Percentiles rank a stretch among this genome's conserved stretches.
Conservation (phyloP, 2,888 invertebrate species). For the Netelia melanura region DNA sequence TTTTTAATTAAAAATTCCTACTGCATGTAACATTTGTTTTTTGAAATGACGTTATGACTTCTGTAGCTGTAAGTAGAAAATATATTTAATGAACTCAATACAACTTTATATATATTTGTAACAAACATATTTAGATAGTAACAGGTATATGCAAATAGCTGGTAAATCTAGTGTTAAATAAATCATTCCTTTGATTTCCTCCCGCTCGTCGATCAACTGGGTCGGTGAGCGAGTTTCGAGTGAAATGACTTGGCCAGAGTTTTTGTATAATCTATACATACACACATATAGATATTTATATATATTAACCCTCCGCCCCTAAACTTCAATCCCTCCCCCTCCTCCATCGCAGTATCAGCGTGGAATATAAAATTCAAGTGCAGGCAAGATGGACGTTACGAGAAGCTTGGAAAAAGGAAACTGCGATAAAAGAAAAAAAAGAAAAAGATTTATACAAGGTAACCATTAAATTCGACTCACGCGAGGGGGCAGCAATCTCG, state of each 20-base stretch:
- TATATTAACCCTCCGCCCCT: background rate
- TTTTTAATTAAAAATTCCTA: no score
- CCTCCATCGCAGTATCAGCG: background rate
- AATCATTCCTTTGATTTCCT: conserved; percentile 57
- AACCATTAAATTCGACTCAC: conserved; percentile 49
- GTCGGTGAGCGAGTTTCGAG: conserved; percentile 25
- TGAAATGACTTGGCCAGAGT: conserved; percentile 20
- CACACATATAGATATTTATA: background rate
- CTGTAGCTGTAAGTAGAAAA: no score
- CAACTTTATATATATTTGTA: no score
- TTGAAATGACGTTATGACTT: no score
- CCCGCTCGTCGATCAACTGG: conserved; percentile 46
- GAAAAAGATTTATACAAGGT: background rate
- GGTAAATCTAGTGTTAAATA: no score
- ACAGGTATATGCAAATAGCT: no score
- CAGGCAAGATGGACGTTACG: background rate
- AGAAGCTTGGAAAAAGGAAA: background rate
- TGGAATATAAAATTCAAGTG: conserved; percentile 17
- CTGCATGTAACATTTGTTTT: no score
- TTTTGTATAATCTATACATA: conserved; percentile 10
- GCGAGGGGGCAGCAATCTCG: conserved; percentile 26
- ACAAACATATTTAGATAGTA: no score
- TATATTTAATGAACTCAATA: no score
- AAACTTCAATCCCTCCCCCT: no score
- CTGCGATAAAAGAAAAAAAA: background rate